Percentiles rank a stretch among this genome's conserved stretches.
These are phyloP conservation scores for Harpalus rubripes DNA, from an alignment of 2,888 invertebrate species.

Conservation along the genomic window DNA sequence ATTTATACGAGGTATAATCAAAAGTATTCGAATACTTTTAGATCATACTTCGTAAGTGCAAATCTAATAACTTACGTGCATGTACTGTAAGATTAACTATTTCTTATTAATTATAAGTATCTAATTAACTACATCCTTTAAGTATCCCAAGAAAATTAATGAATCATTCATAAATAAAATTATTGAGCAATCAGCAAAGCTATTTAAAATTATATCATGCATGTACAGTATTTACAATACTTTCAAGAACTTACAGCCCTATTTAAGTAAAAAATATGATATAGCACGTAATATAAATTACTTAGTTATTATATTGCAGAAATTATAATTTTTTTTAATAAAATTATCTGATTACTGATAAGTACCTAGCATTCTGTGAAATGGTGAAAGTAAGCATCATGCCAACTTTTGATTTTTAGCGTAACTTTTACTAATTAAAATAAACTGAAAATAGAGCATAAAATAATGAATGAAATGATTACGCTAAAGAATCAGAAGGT, in stretches of 20 bases:
- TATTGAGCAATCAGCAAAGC: constrained; percentile 22
- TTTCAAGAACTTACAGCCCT: not conserved
- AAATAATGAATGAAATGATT: constrained; percentile 14
- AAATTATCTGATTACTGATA: constrained; percentile 8
- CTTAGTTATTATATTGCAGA: no score
- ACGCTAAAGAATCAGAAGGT: constrained; percentile 67
- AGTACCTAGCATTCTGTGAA: constrained; percentile 2
- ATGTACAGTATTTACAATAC: constrained; percentile 10
- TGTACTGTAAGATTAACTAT: constrained; percentile 13
- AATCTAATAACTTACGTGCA: constrained; percentile 24
- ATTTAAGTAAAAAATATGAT: no score
- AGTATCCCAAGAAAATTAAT: constrained; percentile 28
- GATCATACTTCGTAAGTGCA: not conserved
- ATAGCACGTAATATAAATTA: no score
- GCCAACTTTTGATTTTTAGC: constrained; percentile 60
- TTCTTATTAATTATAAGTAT: constrained; percentile 19
- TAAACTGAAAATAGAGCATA: constrained; percentile 8
- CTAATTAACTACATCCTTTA: constrained; percentile 15
- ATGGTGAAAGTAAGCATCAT: constrained; percentile 61
- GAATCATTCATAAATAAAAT: constrained; percentile 24
- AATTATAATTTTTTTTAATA: not conserved
- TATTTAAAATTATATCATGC: constrained; percentile 26
- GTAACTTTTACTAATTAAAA: constrained; percentile 45
- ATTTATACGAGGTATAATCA: not conserved
- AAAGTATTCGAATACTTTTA: no score